These are phyloP conservation scores for Neolamprologus sp. DNA, from an alignment of 2,113 vertebrate species.

Conservation along the genomic window DNA sequence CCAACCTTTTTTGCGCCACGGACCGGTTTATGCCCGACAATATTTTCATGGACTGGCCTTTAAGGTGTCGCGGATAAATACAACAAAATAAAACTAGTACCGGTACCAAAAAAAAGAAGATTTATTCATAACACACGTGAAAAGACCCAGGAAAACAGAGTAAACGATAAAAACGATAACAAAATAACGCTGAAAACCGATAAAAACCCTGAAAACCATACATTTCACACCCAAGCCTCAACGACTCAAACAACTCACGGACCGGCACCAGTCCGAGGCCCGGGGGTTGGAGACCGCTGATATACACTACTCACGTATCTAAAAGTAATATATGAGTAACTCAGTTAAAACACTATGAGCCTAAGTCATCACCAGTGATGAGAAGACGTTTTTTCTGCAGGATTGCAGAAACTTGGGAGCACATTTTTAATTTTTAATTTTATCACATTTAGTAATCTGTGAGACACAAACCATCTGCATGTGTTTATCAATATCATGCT, in stretches of 20 bases:
- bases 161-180: rapidly evolving
- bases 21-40: rapidly evolving
- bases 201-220: rapidly evolving
- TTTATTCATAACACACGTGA: too few species aligned
- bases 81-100: too few species aligned
- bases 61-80: too few species aligned
- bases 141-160: too few species aligned
- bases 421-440: rapidly evolving
- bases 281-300: too few species aligned
- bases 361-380: not conserved
- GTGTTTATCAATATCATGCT: not conserved
- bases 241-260: rapidly evolving
- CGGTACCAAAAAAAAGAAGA: rapidly evolving
- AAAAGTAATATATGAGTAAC: not conserved
- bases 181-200: too few species aligned
- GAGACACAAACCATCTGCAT: not conserved
- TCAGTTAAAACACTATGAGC: not conserved
- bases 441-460: not conserved
- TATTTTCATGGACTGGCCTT: rapidly evolving
- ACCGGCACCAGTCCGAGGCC: rapidly evolving
- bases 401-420: not conserved
- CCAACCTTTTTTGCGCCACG: rapidly evolving
- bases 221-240: too few species aligned
- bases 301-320: not conserved
- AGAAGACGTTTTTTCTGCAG: not conserved